phyloP scores from a whole-genome alignment of 2,797 vertebrate genomes.

The Balearica regulorum region DNA sequence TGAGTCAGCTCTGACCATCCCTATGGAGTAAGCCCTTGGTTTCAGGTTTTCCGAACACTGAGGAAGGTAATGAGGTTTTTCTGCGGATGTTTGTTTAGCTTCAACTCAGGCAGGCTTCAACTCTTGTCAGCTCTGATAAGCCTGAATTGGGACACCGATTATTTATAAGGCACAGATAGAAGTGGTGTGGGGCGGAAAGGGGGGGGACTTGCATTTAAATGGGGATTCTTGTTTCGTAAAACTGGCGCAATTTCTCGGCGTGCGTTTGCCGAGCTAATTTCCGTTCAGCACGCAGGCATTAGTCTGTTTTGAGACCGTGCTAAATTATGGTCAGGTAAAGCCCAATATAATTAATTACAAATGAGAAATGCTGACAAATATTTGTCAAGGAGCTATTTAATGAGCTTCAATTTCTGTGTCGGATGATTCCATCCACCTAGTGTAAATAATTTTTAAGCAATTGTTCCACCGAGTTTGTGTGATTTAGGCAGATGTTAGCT shows the following conservation, averaged over 20 bases:
- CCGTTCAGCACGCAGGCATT: background rate
- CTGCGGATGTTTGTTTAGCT: slow-evolving; percentile 39
- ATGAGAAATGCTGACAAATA: slow-evolving; percentile 62
- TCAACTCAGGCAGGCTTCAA: background rate
- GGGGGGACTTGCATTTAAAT: background rate
- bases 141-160: slow-evolving; percentile 21
- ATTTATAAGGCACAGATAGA: slow-evolving; percentile 25
- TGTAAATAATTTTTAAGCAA: slow-evolving; percentile 62
- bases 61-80: slow-evolving; percentile 38
- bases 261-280: slow-evolving; percentile 1
- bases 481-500: slow-evolving; percentile 43
- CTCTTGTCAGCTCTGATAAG: background rate
- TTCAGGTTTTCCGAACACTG: slow-evolving; percentile 50
- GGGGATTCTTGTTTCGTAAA: background rate
- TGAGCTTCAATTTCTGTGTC: slow-evolving; percentile 46
- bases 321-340: slow-evolving; percentile 44
- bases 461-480: slow-evolving; percentile 30
- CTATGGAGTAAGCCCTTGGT: slow-evolving; percentile 32
- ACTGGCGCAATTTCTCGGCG: background rate
- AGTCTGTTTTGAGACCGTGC: slow-evolving; percentile 12
- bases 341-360: slow-evolving; percentile 57
- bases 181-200: background rate
- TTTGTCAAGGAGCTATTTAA: slow-evolving; percentile 47
- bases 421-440: slow-evolving; percentile 47
- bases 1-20: slow-evolving; percentile 62